Base-by-base conservation (phyloP, 2,113 vertebrate genomes). In the Calonectris borealis region DNA sequence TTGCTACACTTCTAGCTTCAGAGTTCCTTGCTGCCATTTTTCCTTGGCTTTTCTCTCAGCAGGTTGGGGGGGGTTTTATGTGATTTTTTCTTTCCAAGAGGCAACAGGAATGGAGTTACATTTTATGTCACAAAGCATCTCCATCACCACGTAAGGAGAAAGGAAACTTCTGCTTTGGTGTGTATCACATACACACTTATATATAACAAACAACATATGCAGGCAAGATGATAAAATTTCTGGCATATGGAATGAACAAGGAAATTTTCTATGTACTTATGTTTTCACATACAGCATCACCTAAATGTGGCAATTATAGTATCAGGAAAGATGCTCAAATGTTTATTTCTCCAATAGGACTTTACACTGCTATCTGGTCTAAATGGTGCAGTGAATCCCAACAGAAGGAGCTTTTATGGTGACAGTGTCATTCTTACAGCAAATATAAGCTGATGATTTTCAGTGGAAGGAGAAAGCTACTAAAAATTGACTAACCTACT, bases 281-380 rank as follows among this genome's bases (percentile, higher is more conserved):
- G 89, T 95, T 97, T 95, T 90, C 94, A 92, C 58, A 81, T 94
- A 92, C 20, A 92, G 81, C 69, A 93, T 60, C 80, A 92, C 64
- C 87, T 92, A 95, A 95, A 88, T 81, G 86, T 87, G 38, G 61
- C 96, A 95, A 96, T 96, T 96, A 94, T 2, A 9, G 62, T 72
- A 90, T 93, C 75, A 82, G 84, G 49, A 92, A 96, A 90, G 86
- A 90, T 86, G 75, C 52, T 96, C 64, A 86, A 38, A 96, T 96
- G 90, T 96, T 97, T 97, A 82, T 96, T 93, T 95, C 93, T 95
- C 93, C 93, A 93, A 94, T 96, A 97, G 82, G 90, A 93, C 86
- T 87, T 92, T 88, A 86, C 72, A 65, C 34, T 72, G 48, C 78
- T 95, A 42, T 96, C 90, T 97, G 92, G 78, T 92, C 93, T 97